phyloP scores from a whole-genome alignment of 2,888 invertebrate species.

The Galerucella calmariensis region DNA sequence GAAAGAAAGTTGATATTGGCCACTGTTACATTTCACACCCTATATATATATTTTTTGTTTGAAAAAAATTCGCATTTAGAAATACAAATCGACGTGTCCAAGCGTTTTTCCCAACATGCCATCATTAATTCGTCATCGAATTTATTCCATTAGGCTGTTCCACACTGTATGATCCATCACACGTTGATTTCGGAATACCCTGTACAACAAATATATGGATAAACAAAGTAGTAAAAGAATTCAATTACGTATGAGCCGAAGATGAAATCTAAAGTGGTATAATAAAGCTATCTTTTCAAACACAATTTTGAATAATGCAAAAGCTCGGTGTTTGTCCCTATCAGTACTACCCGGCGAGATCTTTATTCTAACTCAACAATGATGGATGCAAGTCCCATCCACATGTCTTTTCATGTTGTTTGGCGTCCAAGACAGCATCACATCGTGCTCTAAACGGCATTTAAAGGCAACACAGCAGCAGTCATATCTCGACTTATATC shows the following conservation, averaged over 20 bases:
- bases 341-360: constrained; percentile 31
- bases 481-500: constrained; percentile 49
- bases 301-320: constrained; percentile 35
- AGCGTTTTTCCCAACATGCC: too few species aligned
- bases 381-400: constrained; percentile 40
- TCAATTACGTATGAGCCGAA: constrained; percentile 3
- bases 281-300: constrained; percentile 32
- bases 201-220: not conserved
- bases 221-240: constrained; percentile 9
- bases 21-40: too few species aligned
- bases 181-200: not conserved
- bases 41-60: too few species aligned
- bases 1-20: too few species aligned
- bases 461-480: constrained; percentile 50
- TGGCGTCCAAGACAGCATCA: constrained; percentile 47
- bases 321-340: constrained; percentile 24
- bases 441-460: constrained; percentile 59
- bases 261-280: constrained; percentile 27
- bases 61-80: too few species aligned
- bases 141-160: too few species aligned
- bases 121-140: too few species aligned
- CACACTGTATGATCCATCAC: too few species aligned
- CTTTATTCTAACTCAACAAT: constrained; percentile 36
- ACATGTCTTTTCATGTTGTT: constrained; percentile 41
- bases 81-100: too few species aligned